Percentiles rank a stretch among this genome's conserved stretches.
Conservation (phyloP, 2,113 vertebrate genomes). For the Grus americana region DNA sequence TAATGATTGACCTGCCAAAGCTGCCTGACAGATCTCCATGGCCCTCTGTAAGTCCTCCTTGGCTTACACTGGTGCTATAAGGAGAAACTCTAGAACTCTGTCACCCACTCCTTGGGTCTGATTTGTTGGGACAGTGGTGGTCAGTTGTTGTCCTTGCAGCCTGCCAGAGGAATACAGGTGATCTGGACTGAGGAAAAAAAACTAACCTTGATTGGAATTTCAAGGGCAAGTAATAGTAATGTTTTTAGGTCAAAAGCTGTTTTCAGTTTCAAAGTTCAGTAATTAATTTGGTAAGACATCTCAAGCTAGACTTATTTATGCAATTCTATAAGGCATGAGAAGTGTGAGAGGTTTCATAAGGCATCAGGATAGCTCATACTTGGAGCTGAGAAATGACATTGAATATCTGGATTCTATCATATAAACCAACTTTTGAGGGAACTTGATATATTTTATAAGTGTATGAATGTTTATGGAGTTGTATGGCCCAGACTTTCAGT, state of each 20-base stretch:
- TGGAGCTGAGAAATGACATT: neutral
- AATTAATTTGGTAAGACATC: neutral
- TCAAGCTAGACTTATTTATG: neutral
- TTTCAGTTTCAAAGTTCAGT: neutral
- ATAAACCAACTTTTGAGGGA: neutral
- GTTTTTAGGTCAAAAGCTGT: neutral
- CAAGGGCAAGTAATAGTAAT: neutral
- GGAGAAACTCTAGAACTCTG: neutral
- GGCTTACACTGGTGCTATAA: neutral
- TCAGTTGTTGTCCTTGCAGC: neutral
- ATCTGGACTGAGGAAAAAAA: neutral
- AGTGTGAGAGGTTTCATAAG: neutral
- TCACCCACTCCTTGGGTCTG: fast-evolving
- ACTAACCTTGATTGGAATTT: neutral
- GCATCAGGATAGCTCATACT: neutral
- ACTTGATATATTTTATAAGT: neutral
- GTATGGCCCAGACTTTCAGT: neutral
- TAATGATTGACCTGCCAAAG: neutral
- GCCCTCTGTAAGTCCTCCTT: neutral
- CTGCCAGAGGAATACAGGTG: neutral
- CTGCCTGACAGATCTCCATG: neutral
- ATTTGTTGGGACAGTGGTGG: neutral
- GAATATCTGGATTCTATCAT: neutral
- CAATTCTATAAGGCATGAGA: neutral
- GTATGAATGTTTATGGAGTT: neutral